A percentile compares a stretch with the other conserved stretches of the same genome.
Evolutionary conservation across 2,113 vertebrate species (phyloP).

Genomic region (Corapipo altera): DNA sequence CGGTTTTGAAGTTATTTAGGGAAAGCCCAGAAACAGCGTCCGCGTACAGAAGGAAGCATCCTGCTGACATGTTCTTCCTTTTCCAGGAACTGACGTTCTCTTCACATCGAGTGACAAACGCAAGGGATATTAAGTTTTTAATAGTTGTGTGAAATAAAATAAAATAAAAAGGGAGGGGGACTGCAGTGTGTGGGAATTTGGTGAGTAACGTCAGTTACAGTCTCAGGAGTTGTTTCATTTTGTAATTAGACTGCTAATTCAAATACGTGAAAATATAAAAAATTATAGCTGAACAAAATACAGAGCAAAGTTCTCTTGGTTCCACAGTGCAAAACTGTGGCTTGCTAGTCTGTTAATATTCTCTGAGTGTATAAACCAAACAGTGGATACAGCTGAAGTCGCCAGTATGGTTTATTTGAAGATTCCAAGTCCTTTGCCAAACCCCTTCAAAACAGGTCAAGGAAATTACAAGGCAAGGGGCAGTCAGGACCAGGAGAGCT

Average conservation of each 20-base stretch:
- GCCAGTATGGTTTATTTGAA: background rate
- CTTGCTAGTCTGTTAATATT: background rate
- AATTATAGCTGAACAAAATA: background rate
- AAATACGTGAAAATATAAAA: background rate
- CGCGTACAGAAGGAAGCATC: slow-evolving; percentile 18
- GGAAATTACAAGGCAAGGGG: background rate
- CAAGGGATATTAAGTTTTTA: background rate
- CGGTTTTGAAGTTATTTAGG: slow-evolving; percentile 53
- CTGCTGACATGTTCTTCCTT: slow-evolving; percentile 61
- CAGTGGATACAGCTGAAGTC: background rate
- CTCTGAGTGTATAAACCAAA: background rate
- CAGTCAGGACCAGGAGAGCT: background rate
- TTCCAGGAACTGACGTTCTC: slow-evolving; percentile 57
- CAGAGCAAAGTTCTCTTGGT: background rate
- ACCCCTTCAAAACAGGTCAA: background rate
- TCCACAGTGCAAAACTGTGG: background rate
- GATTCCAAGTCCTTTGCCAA: slow-evolving; percentile 2
- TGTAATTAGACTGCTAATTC: background rate
- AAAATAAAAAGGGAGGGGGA: background rate
- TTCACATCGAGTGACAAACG: background rate
- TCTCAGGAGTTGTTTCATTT: background rate
- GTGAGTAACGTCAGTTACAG: background rate
- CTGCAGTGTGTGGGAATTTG: background rate
- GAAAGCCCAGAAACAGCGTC: background rate
- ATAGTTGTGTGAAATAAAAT: background rate